Base-by-base conservation (phyloP, 2,113 vertebrate species). In the Pyxicephalus adspersus region DNA sequence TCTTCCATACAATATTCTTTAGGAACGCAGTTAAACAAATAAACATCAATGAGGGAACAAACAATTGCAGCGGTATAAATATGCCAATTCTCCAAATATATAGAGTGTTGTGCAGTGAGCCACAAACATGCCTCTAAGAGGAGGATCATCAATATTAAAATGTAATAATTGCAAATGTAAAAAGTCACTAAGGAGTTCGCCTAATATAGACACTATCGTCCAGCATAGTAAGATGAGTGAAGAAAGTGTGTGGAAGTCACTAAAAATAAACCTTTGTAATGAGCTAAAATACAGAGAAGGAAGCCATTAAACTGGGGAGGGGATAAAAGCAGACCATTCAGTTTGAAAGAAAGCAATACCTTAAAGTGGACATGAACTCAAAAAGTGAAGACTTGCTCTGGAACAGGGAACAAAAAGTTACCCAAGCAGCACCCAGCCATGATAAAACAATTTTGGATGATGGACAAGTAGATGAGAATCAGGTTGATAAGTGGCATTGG, bases 1-100 rank as follows among this genome's bases (percentile, higher is more conserved):
- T 68, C 18, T 25, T 52, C 13, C 17, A 15, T 16, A 3, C 22
- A 51, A 26, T 50, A 52, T 1, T 11, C 16, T 4, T 11, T 52
- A 16, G 45, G 45, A 70, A 70, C 25, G n/a, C 66, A 70, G 45
- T 51, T 45, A 45, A n/a, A 52, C 66, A 50, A 31, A 61, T 18
- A 23, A 22, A 63, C 73, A 76, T 20, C 19, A 45, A 17, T 0
- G 18, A 18, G 1, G 25, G 16, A 26, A 45, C 25, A 63, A 61
- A 58, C 57, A 60, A 38, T 31, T 8, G 5, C 19, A 52, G 31
- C 5, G n/a, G 11, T 20, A 25, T 38, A 51, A 52, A 70, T 51
- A 70, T 19, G 29, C 20, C 22, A 28, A 6, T 28, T 7, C 51
- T 15, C 17, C 28, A 18, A 28, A 28, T 50, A 45, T n/a, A 25